Base-by-base conservation (phyloP, 1,140 invertebrate species). In the Hermetia illucens region DNA sequence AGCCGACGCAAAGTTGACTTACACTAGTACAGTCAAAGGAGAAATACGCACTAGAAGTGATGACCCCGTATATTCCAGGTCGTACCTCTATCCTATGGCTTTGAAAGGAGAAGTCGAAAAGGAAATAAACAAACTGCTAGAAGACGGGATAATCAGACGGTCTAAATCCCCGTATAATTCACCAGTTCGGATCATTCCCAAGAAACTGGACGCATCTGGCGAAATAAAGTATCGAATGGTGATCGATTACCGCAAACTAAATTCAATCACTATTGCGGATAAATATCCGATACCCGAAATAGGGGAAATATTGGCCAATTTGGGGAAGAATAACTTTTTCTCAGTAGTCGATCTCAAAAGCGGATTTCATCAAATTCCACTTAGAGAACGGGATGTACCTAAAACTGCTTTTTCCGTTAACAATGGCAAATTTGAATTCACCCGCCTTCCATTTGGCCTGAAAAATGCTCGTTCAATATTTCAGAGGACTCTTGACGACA, bases 241-340 rank as follows among this genome's bases (percentile, higher is more conserved):
- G 2, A 37, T 55, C 15, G 54, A 55, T 39, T 57, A 46, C 35
- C 21, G 50, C 18, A 50, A 48, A 43, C 19, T 52, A 21, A 55
- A 56, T 40, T 39, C 47, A 32, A 42, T 44, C 35, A 54, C 51
- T 10, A 39, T 52, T n/a, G 38, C 46, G 12, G 65, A 69, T 40
- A 34, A 37, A n/a, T 69, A 53, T 48, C 70, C 69, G 5, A 41
- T 73, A 5, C 67, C 68, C 3, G 48, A 58, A 5, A 67, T 70
- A 5, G 52, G 52, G 12, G 57, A 64, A n/a, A 48, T 53, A 17
- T 45, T 73, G 27, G 55, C 63, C 38, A 49, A 46, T 22, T 38
- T 70, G n/a, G n/a, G n/a, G n/a, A 31, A 48, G 51, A 6, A 52
- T 46, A 50, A 45, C 29, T 62, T 52, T 36, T 70, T 69, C 40